phyloP scores from a whole-genome alignment of 2,113 vertebrate genomes.

The Macquaria ambigua region DNA sequence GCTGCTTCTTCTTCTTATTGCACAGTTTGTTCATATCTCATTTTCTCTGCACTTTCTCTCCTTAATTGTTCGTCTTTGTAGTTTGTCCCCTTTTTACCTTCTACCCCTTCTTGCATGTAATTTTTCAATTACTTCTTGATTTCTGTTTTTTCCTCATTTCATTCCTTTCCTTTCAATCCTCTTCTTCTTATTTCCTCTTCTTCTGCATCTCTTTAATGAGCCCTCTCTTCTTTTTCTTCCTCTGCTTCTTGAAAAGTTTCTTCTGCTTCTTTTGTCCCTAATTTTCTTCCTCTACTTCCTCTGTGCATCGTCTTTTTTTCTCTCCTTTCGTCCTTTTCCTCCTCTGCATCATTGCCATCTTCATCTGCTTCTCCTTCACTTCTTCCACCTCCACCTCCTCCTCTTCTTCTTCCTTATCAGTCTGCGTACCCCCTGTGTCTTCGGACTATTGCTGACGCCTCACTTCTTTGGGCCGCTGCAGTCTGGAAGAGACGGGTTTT shows the following conservation, averaged over 20 bases:
- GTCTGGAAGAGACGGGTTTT: conserved; percentile 37
- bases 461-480: conserved; percentile 44
- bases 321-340: neutral
- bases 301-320: neutral
- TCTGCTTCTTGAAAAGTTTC: conserved; percentile 5
- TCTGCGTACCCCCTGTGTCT: conserved; percentile 39
- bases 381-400: neutral
- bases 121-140: neutral
- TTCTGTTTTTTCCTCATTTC: neutral
- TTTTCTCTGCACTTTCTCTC: neutral
- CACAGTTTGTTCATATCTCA: neutral
- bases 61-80: neutral
- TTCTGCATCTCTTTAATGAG: neutral
- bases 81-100: neutral
- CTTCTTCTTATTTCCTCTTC: neutral
- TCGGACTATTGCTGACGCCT: conserved; percentile 61
- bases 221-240: neutral
- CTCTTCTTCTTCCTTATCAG: neutral
- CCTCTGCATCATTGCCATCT: neutral
- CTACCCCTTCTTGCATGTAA: neutral
- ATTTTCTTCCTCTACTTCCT: neutral
- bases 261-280: neutral
- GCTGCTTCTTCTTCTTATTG: neutral
- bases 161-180: neutral
- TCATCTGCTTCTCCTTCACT: conserved; percentile 1